Evolutionary conservation across 2,113 vertebrate genomes (phyloP).

Genomic region (Sylvia atricapilla): DNA sequence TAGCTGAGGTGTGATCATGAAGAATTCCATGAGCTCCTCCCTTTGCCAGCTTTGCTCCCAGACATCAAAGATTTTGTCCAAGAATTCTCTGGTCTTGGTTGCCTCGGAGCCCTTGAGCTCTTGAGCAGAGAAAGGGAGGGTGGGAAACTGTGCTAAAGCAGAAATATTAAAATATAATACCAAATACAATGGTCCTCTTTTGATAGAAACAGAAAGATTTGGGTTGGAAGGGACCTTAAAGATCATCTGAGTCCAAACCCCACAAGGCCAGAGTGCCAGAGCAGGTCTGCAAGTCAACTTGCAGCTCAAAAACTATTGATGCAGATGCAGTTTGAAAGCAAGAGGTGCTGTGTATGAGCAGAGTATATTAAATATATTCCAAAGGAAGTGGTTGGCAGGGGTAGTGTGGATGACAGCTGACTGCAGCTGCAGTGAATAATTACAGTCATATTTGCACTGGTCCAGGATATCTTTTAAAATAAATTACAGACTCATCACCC

Average conservation of each 20-base stretch:
- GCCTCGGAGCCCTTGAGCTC: not conserved
- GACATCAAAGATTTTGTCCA: not conserved
- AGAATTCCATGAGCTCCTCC: not conserved
- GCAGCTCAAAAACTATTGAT: not conserved
- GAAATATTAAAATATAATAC: not conserved
- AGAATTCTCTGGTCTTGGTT: not conserved
- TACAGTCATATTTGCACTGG: not conserved
- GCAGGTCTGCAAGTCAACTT: not conserved
- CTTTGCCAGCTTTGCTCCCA: not conserved
- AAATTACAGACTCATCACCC: not conserved
- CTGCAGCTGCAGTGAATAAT: not conserved
- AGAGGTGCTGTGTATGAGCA: not conserved
- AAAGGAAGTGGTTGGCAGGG: not conserved
- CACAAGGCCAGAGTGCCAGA: not conserved
- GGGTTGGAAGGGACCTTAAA: not conserved
- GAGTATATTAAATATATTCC: not conserved
- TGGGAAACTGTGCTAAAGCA: not conserved
- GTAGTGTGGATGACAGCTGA: not conserved
- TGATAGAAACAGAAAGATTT: not conserved
- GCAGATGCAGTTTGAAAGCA: not conserved
- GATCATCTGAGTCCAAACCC: not conserved
- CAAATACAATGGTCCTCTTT: not conserved
- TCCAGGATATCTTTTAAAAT: not conserved
- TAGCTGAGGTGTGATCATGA: not conserved
- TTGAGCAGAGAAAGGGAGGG: not conserved